Percentiles rank a stretch among this genome's conserved stretches.
These are phyloP conservation scores for Luperina nickerlii DNA, from an alignment of 2,888 invertebrate genomes.

Conservation along the genomic window DNA sequence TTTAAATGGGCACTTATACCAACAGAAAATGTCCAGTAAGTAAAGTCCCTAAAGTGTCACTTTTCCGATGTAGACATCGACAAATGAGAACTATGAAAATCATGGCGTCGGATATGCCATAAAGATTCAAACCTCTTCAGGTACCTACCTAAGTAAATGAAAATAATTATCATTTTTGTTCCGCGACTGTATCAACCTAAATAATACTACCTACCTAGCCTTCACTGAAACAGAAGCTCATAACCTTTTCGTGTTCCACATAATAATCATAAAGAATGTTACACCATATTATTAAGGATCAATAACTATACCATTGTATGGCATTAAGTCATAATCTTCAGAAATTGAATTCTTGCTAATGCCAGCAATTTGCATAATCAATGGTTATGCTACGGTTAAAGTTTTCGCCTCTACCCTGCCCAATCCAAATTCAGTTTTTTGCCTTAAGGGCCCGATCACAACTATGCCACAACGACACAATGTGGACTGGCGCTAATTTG, in stretches of 20 bases:
- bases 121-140: background rate
- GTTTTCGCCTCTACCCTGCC: constrained; percentile 63
- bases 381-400: constrained; percentile 67
- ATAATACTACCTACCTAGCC: constrained; percentile 22
- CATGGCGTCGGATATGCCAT: too few relatives aligned
- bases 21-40: too few relatives aligned
- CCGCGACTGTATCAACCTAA: constrained; percentile 23
- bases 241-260: constrained; percentile 67
- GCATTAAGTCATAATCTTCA: constrained; percentile 81
- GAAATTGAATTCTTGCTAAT: constrained; percentile 86
- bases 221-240: constrained; percentile 59
- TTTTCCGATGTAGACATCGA: too few relatives aligned
- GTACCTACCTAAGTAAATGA: background rate
- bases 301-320: constrained; percentile 72
- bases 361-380: constrained; percentile 80
- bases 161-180: background rate
- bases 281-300: constrained; percentile 75
- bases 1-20: too few relatives aligned
- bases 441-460: background rate
- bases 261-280: constrained; percentile 71
- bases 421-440: constrained; percentile 65
- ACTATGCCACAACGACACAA: background rate
- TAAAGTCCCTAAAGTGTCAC: too few relatives aligned
- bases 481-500: background rate
- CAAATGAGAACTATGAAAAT: too few relatives aligned